Conservation (phyloP, 2,113 vertebrate genomes). For the Leiothrix lutea region DNA sequence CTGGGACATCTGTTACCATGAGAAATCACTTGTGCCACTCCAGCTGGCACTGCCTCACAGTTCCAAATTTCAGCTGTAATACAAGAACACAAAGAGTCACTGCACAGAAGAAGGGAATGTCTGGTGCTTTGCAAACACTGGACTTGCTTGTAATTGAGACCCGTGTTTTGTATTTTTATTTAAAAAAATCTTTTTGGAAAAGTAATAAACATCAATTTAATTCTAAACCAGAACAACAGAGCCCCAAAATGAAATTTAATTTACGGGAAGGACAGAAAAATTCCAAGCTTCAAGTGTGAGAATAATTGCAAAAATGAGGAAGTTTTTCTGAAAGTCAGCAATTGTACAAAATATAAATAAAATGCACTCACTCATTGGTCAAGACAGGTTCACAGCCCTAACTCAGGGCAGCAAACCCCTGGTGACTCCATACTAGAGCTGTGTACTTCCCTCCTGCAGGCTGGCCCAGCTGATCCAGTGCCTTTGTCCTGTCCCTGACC, state of each 20-base stretch:
- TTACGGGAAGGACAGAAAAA: background rate
- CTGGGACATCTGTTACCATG: conserved; percentile 37
- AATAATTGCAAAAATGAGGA: background rate
- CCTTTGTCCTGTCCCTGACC: background rate
- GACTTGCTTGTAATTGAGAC: background rate
- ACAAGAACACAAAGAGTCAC: background rate
- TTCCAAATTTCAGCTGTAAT: background rate
- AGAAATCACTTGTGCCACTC: conserved; percentile 36
- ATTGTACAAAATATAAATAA: background rate
- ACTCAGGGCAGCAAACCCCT: background rate
- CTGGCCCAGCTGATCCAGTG: background rate
- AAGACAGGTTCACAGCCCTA: background rate
- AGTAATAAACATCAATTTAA: background rate
- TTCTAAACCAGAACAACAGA: background rate
- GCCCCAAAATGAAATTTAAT: background rate
- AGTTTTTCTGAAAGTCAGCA: background rate
- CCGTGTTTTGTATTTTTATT: background rate
- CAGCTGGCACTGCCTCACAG: conserved; percentile 45
- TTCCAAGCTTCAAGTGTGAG: background rate
- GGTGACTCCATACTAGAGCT: background rate
- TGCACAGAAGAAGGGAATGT: background rate
- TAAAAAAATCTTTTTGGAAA: background rate
- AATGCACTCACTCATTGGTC: background rate
- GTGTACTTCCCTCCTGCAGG: background rate
- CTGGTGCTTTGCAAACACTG: background rate